Percentiles rank a stretch among this genome's conserved stretches.
phyloP scores from a whole-genome alignment of 1,140 invertebrate species.

The Bathynomus jamesi region DNA sequence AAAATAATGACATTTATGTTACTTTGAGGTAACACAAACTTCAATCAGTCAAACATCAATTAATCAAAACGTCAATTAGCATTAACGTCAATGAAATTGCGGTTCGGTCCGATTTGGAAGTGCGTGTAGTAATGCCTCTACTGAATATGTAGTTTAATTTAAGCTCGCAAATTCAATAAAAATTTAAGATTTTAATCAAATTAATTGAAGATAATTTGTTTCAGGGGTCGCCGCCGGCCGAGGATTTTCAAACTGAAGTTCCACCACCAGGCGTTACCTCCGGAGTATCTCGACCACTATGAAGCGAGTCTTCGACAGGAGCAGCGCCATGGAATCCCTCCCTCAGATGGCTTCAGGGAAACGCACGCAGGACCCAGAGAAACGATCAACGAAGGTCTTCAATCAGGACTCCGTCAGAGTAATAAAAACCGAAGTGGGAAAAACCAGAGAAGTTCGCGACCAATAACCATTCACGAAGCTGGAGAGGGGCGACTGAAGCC shows the following conservation, averaged over 20 bases:
- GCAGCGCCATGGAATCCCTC: slow-evolving; percentile 23
- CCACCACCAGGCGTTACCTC: slow-evolving; percentile 68
- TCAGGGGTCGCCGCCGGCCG: slow-evolving; percentile 54
- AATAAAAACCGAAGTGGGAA: slow-evolving; percentile 14
- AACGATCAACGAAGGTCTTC: slow-evolving; percentile 9
- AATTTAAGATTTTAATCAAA: too few relatives aligned
- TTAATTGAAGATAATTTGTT: slow-evolving; percentile 31
- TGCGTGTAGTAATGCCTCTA: too few relatives aligned
- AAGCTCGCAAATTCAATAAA: too few relatives aligned
- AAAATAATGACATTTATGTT: too few relatives aligned
- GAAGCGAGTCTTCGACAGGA: slow-evolving; percentile 45
- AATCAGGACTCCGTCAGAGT: not conserved
- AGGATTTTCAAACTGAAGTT: slow-evolving; percentile 65
- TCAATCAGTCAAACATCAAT: too few relatives aligned
- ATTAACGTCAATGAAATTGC: too few relatives aligned
- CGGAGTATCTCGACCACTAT: slow-evolving; percentile 69
- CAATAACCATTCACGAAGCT: slow-evolving; percentile 34
- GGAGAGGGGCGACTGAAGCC: slow-evolving; percentile 38
- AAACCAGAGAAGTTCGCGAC: slow-evolving; percentile 25
- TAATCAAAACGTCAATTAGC: too few relatives aligned
- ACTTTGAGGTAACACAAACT: too few relatives aligned
- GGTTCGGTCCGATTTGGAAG: too few relatives aligned
- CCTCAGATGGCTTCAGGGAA: slow-evolving; percentile 13
- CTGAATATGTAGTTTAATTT: too few relatives aligned
- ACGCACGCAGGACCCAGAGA: not conserved